Evolutionary conservation across 2,113 vertebrate genomes (phyloP), one percentile per base, ranked within the genome.

Genomic region (Cygnus atratus): DNA sequence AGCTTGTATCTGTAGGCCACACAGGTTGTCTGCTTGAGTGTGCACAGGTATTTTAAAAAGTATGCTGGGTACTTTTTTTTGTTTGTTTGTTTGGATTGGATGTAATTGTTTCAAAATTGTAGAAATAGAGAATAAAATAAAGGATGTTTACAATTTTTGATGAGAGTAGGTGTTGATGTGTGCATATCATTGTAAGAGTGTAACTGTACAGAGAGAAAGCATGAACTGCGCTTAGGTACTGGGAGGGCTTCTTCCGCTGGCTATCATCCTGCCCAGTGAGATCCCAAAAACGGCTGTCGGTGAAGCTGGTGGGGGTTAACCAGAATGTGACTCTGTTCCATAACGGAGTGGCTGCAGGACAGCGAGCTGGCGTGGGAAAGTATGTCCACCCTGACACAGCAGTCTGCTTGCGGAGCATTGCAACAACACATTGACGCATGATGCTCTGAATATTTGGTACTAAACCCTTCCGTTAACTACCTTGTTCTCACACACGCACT

Each of bases 321-420:
- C 10, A 9, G n/a, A 19, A 0, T 0, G 13, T 18, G 44, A 9
- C 52, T 25, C 48, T 35, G 43, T 17, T 76, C 86, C 14, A 1
- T 21, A 5, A 2, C 3, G 0, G 74, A 29, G 55, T 21, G 88
- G 62, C 82, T 71, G 88, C 88, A n/a, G 70, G 50, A 9, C 55
- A 7, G 20, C 0, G 6, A 72, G 88, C 88, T 52, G 59, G 39
- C 11, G 3, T 93, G 93, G 89, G 84, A 88, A 90, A 62, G 44
- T 22, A 50, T 39, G 78, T 76, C 87, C 81, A 24, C 39, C 21
- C 5, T 6, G 14, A 80, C 76, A 18, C 92, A 84, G 71, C 84
- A n/a, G 54, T 37, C 78, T 44, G 72, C 91, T 46, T 3, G 1
- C 0, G 3, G 59, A 80, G 87, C 89, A 62, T 61, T 88, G 84